Conservation (phyloP, 2,113 vertebrate species). For the Fukomys damarensis region DNA sequence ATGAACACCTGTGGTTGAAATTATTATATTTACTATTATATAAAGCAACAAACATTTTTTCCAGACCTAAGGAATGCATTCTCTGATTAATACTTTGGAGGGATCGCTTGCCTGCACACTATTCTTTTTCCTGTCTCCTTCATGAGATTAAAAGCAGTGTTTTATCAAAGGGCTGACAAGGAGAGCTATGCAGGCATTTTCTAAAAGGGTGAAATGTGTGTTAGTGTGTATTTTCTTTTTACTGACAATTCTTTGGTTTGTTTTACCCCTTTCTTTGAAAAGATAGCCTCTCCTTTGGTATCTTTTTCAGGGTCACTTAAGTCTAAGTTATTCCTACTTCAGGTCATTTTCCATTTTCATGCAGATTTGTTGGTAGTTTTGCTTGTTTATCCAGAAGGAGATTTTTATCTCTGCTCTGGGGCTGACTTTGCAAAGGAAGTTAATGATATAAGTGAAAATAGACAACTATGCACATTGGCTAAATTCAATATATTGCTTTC, state of each 20-base stretch:
- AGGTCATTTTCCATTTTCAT: conserved; percentile 1
- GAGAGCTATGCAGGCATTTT: background rate
- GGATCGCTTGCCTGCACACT: background rate
- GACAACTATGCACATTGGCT: conserved; percentile 8
- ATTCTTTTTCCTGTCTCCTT: background rate
- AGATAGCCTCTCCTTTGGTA: background rate
- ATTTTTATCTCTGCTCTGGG: conserved; percentile 44
- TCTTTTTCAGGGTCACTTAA: conserved; percentile 23
- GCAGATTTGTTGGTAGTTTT: background rate
- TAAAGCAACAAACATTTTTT: conserved; percentile 31
- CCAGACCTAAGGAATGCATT: background rate
- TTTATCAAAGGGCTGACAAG: background rate
- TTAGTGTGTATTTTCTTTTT: conserved; percentile 22
- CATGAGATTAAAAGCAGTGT: background rate
- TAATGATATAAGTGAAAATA: conserved; percentile 57
- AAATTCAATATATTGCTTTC: conserved; percentile 59
- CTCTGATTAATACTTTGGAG: background rate
- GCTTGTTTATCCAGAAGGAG: conserved; percentile 46
- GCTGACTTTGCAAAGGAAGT: conserved; percentile 52
- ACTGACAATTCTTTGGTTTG: background rate
- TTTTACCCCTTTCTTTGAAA: background rate
- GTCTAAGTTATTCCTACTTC: conserved; percentile 7
- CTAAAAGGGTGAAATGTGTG: background rate
- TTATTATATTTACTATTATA: background rate
- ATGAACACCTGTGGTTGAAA: background rate